Conservation (phyloP, 2,888 invertebrate species). For the Mamestra brassicae region DNA sequence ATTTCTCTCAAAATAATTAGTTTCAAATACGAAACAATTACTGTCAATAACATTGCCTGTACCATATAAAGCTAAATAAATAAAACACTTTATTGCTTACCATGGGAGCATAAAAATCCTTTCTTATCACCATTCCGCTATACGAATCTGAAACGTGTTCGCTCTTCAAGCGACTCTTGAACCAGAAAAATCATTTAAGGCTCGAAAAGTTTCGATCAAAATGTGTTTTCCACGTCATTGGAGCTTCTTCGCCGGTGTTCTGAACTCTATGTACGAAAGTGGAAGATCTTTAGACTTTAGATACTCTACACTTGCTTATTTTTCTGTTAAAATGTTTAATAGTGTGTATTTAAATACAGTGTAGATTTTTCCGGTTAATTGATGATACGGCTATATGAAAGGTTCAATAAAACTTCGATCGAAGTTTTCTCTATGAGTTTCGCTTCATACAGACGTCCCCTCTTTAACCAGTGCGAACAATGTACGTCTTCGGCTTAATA, state of each 20-base stretch:
- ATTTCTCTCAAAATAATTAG: background rate
- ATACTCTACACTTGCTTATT: background rate
- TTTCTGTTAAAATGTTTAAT: background rate
- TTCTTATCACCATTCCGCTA: slow-evolving; percentile 57
- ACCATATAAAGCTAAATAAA: background rate
- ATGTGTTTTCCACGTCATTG: slow-evolving; percentile 74
- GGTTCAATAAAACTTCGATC: too few species aligned
- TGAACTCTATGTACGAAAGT: slow-evolving; percentile 32
- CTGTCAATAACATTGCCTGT: background rate
- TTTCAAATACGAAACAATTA: background rate
- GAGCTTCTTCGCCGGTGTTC: slow-evolving; percentile 56
- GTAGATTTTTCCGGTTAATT: too few species aligned
- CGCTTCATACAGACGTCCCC: too few species aligned
- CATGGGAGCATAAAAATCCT: slow-evolving; percentile 31
- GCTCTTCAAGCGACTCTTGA: slow-evolving; percentile 63
- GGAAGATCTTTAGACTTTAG: slow-evolving; percentile 5
- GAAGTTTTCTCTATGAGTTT: too few species aligned
- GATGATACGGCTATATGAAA: too few species aligned
- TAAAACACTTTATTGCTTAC: slow-evolving; percentile 28
- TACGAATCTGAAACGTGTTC: slow-evolving; percentile 56
- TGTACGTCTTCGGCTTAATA: too few species aligned
- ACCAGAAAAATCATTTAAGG: slow-evolving; percentile 72
- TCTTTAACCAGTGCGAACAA: too few species aligned
- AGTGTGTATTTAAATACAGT: too few species aligned
- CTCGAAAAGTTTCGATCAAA: slow-evolving; percentile 70